These are phyloP conservation scores for Hydractinia symbiolongicarpus DNA, from an alignment of 30 jellyfish, hydroid and myxozoan genomes.

Conservation along the genomic window DNA sequence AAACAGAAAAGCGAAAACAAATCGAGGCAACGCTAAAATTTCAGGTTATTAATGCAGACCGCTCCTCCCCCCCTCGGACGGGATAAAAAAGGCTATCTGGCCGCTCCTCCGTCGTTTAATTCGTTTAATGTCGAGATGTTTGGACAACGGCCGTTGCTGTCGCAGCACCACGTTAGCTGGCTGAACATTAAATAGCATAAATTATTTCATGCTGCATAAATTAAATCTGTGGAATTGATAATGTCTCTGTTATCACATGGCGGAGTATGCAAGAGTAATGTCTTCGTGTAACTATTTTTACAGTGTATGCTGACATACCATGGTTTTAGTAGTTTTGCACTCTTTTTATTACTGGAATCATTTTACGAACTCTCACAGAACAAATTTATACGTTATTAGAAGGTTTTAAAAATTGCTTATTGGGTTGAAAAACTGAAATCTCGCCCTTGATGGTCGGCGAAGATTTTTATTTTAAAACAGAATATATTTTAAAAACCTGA, in stretches of 20 bases:
- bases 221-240: constrained; percentile 2
- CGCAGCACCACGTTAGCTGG: constrained; percentile 16
- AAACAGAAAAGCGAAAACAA: too few relatives aligned
- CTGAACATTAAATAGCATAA: background rate
- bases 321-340: background rate
- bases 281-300: background rate
- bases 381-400: constrained; percentile 8
- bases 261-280: constrained; percentile 6
- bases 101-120: too few relatives aligned
- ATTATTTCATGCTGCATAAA: constrained; percentile 12
- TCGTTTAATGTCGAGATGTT: background rate
- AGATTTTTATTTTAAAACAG: too few relatives aligned
- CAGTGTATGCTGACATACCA: background rate
- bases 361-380: background rate
- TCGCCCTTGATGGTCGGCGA: too few relatives aligned
- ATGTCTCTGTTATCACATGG: constrained; percentile 16
- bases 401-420: background rate
- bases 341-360: constrained; percentile 1
- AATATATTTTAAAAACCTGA: background rate
- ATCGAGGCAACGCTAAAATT: background rate
- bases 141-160: constrained; percentile 23
- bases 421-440: too few relatives aligned
- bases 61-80: too few relatives aligned
- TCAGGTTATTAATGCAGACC: background rate
- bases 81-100: too few relatives aligned